phyloP scores from a whole-genome alignment of 92 coral and sea anemone genomes.

The Plumapathes pennacea region DNA sequence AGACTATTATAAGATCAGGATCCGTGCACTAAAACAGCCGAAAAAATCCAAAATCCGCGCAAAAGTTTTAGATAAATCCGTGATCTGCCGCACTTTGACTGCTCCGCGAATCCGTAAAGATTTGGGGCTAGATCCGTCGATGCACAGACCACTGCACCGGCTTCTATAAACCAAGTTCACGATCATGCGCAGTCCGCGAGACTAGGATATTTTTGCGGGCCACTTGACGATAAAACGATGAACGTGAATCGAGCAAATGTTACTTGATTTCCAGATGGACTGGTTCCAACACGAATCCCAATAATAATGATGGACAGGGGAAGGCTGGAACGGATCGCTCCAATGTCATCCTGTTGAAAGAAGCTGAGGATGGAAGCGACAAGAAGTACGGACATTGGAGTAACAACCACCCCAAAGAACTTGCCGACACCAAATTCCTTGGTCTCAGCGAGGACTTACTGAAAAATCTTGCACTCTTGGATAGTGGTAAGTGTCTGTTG shows the following conservation, averaged over 20 bases:
- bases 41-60: too few species aligned
- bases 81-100: too few species aligned
- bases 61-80: too few species aligned
- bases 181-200: too few species aligned
- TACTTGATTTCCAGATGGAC: constrained; percentile 81
- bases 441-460: constrained; percentile 69
- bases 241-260: neutral
- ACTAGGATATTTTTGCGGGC: too few species aligned
- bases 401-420: constrained; percentile 76
- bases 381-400: constrained; percentile 73
- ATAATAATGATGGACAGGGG: constrained; percentile 97
- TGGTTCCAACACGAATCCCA: constrained; percentile 97
- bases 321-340: constrained; percentile 95
- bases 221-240: too few species aligned
- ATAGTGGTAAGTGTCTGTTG: constrained; percentile 75
- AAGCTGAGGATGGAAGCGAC: constrained; percentile 36
- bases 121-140: too few species aligned
- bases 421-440: constrained; percentile 68
- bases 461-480: constrained; percentile 63
- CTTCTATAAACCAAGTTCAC: too few species aligned
- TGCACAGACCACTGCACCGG: too few species aligned
- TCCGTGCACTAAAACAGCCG: too few species aligned
- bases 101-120: too few species aligned
- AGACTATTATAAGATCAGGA: too few species aligned
- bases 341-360: constrained; percentile 63